These are phyloP conservation scores for Flabesymbios commensalis DNA, from an alignment of 2,888 invertebrate species.

Conservation along the genomic window DNA sequence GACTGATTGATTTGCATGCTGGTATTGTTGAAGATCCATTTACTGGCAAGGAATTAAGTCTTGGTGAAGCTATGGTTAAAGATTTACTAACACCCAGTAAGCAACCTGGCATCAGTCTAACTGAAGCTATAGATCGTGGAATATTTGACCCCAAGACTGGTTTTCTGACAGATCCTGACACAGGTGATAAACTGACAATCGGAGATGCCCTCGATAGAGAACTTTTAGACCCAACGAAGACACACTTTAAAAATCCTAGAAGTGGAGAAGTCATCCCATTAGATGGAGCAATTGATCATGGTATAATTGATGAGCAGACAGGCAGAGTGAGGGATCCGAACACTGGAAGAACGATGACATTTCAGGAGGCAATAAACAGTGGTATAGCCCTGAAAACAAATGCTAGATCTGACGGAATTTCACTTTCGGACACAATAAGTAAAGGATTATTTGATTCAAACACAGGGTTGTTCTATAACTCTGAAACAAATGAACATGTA, in stretches of 20 bases:
- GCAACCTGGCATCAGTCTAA: slow-evolving; percentile 74
- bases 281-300: slow-evolving; percentile 38
- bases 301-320: slow-evolving; percentile 17
- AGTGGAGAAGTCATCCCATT: slow-evolving; percentile 65
- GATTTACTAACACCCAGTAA: slow-evolving; percentile 81
- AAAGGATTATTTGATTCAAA: slow-evolving; percentile 70
- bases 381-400: slow-evolving; percentile 29
- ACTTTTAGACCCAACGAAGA: slow-evolving; percentile 40
- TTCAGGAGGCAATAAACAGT: slow-evolving; percentile 28
- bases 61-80: slow-evolving; percentile 83
- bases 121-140: slow-evolving; percentile 88
- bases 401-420: slow-evolving; percentile 18
- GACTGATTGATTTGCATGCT: slow-evolving; percentile 69
- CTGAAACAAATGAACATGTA: slow-evolving; percentile 33
- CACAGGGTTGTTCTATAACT: slow-evolving; percentile 24
- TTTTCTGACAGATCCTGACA: slow-evolving; percentile 70
- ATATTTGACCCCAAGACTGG: slow-evolving; percentile 71
- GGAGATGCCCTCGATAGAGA: slow-evolving; percentile 86
- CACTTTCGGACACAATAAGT: slow-evolving; percentile 75
- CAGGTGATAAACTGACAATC: slow-evolving; percentile 76
- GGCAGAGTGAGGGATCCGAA: slow-evolving; percentile 65
- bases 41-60: slow-evolving; percentile 69
- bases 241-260: slow-evolving; percentile 12
- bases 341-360: slow-evolving; percentile 74
- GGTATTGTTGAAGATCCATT: slow-evolving; percentile 15